phyloP scores from a whole-genome alignment of 1,140 invertebrate species.

The Caenorhabditis latens region DNA sequence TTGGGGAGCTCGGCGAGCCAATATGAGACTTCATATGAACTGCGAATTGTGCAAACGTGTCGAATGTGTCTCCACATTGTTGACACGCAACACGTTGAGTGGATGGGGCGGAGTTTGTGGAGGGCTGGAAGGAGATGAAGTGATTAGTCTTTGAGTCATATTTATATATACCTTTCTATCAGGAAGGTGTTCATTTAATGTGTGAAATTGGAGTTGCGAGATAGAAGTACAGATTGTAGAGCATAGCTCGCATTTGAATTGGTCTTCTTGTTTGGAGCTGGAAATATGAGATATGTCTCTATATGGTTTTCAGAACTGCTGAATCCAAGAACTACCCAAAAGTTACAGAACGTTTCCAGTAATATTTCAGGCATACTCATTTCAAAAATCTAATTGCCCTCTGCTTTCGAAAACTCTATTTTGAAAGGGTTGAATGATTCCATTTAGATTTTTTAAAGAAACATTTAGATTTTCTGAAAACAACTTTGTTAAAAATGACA shows the following conservation, averaged over 20 bases:
- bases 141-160: neutral
- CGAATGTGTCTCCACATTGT: conserved; percentile 65
- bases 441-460: no score
- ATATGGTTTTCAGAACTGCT: no score
- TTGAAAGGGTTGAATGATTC: no score
- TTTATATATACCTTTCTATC: neutral
- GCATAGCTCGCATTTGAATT: conserved; percentile 53
- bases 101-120: neutral
- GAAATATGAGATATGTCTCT: no score
- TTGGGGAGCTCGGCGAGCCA: conserved; percentile 47
- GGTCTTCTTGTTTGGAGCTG: conserved; percentile 15
- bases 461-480: no score
- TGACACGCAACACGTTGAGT: conserved; percentile 59
- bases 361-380: no score
- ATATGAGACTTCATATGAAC: conserved; percentile 63
- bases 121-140: neutral
- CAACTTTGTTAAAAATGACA: no score
- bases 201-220: conserved; percentile 41
- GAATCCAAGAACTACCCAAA: no score
- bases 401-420: no score
- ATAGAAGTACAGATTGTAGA: conserved; percentile 20
- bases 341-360: neutral
- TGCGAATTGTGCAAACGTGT: conserved; percentile 55
- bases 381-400: no score
- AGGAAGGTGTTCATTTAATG: conserved; percentile 35